Percentiles rank a stretch among this genome's conserved stretches.
Conservation (phyloP, 1,140 invertebrate species). For the Zelostemma sp. region DNA sequence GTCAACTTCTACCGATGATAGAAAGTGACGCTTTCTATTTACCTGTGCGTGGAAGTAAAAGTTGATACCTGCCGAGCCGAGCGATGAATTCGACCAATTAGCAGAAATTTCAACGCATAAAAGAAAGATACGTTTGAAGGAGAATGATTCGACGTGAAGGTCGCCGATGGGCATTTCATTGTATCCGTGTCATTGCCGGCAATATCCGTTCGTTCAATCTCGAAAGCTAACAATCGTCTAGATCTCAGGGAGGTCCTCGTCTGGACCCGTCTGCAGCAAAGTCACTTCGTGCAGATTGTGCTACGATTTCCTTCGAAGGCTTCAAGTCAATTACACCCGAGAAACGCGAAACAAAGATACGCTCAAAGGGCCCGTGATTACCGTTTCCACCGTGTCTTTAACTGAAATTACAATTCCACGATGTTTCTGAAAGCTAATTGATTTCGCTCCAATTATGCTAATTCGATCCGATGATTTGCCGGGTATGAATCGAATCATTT, state of each 20-base stretch:
- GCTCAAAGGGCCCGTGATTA: slow-evolving; percentile 14
- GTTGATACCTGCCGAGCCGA: too few species aligned
- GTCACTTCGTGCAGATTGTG: slow-evolving; percentile 15
- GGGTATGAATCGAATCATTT: too few species aligned
- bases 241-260: slow-evolving; percentile 17
- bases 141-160: slow-evolving; percentile 9
- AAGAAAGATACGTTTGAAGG: neutral
- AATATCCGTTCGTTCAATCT: slow-evolving; percentile 30
- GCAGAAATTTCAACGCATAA: neutral
- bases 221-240: slow-evolving; percentile 29
- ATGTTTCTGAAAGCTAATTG: neutral
- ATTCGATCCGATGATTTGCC: too few species aligned
- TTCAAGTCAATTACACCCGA: slow-evolving; percentile 39
- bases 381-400: neutral
- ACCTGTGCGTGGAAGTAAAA: too few species aligned
- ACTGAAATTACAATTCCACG: neutral
- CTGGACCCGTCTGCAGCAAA: slow-evolving; percentile 15
- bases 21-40: too few species aligned
- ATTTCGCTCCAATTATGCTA: too few species aligned
- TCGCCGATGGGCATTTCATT: slow-evolving; percentile 18
- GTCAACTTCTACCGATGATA: too few species aligned
- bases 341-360: slow-evolving; percentile 36
- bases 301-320: slow-evolving; percentile 20
- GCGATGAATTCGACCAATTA: too few species aligned
- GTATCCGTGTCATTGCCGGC: slow-evolving; percentile 6